These are phyloP conservation scores for Brachyhypopomus occidentalis DNA, from an alignment of 2,113 vertebrate genomes.

Conservation along the genomic window DNA sequence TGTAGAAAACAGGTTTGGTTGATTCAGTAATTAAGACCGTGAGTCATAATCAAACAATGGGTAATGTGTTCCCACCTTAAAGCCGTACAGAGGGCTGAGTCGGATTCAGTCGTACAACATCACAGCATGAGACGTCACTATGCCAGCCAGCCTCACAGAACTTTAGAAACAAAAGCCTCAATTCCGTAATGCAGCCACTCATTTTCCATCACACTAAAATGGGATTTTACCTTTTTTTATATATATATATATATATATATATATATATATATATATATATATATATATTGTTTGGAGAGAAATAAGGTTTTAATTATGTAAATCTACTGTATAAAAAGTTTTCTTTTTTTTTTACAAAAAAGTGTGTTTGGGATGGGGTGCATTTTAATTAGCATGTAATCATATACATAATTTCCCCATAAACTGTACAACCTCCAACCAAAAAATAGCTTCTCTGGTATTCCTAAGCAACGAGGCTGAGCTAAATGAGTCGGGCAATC, in stretches of 20 bases:
- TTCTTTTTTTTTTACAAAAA: too few relatives aligned
- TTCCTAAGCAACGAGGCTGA: neutral
- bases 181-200: neutral
- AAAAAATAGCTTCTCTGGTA: neutral
- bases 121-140: neutral
- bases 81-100: slow-evolving; percentile 57
- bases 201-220: too few relatives aligned
- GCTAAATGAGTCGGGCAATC: slow-evolving; percentile 55
- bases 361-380: too few relatives aligned
- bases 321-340: too few relatives aligned
- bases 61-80: slow-evolving; percentile 65
- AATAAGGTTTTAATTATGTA: too few relatives aligned
- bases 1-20: slow-evolving; percentile 79
- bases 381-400: neutral
- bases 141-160: neutral
- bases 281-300: too few relatives aligned
- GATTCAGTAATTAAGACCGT: slow-evolving; percentile 71
- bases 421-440: neutral
- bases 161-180: slow-evolving; percentile 4
- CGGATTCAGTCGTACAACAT: slow-evolving; percentile 37
- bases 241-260: neutral
- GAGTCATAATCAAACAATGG: slow-evolving; percentile 74
- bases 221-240: neutral
- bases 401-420: neutral
- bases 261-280: neutral